Conservation (phyloP, 2,113 vertebrate species). For the Halcyon malimbica region DNA sequence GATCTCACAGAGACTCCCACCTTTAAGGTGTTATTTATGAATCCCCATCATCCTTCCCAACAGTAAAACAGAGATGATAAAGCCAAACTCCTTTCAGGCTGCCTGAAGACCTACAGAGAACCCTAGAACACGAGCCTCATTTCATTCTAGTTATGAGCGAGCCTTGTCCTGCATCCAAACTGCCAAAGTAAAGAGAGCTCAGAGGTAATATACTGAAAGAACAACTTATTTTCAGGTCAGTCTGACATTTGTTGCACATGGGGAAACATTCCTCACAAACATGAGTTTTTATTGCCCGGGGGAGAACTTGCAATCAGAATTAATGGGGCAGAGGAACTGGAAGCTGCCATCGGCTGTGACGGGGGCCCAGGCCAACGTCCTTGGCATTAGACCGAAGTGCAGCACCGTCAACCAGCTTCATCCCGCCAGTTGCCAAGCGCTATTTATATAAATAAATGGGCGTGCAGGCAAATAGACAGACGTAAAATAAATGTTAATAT, state of each 20-base stretch:
- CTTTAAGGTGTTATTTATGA: background rate
- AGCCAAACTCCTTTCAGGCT: background rate
- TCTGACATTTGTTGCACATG: background rate
- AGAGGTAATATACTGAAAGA: background rate
- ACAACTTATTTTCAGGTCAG: background rate
- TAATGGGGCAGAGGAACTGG: background rate
- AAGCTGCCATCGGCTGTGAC: background rate
- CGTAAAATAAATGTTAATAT: background rate
- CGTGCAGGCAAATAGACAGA: background rate
- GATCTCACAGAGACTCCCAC: background rate
- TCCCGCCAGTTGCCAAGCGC: background rate
- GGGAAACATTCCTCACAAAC: background rate
- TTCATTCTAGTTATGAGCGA: background rate
- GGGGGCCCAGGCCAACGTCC: background rate
- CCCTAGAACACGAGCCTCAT: background rate
- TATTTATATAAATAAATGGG: background rate
- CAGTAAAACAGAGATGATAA: background rate
- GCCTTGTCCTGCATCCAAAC: background rate
- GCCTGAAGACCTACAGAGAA: background rate
- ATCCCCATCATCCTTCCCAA: background rate
- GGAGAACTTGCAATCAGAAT: background rate
- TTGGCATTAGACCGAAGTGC: rapidly evolving
- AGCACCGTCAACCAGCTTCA: background rate
- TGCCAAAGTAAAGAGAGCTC: background rate
- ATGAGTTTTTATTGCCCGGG: background rate